A percentile compares a stretch with the other conserved stretches of the same genome.
These are phyloP conservation scores for Eurystomus gularis DNA, from an alignment of 2,113 vertebrate species.

Conservation along the genomic window DNA sequence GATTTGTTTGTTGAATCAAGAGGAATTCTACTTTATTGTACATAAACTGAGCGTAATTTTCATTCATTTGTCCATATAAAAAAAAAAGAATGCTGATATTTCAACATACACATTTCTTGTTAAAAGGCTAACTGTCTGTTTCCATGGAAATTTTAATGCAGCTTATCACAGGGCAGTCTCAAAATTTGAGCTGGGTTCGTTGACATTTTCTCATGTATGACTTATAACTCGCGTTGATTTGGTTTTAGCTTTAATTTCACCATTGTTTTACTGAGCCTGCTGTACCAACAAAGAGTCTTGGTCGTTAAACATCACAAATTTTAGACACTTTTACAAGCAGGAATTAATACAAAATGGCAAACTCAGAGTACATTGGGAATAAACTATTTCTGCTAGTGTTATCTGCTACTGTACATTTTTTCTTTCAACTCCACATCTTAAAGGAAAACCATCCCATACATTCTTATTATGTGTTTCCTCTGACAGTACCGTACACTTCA, in stretches of 20 bases:
- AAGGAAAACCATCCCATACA: neutral
- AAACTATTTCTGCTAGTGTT: neutral
- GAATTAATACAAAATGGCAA: neutral
- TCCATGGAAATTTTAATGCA: slow-evolving; percentile 39
- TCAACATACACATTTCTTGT: neutral
- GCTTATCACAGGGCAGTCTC: neutral
- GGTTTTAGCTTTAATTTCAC: neutral
- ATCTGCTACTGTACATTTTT: neutral
- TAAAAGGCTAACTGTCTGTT: slow-evolving; percentile 4
- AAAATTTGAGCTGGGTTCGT: neutral
- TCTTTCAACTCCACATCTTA: neutral
- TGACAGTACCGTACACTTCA: neutral
- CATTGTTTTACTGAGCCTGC: neutral
- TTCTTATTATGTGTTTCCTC: slow-evolving; percentile 17
- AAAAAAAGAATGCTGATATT: neutral
- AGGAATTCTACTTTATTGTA: neutral
- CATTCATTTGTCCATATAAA: neutral
- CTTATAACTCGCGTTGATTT: neutral
- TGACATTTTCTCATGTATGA: neutral
- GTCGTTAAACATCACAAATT: neutral
- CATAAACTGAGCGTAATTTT: neutral
- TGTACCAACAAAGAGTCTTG: neutral
- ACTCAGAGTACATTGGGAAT: neutral
- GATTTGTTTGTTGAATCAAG: neutral
- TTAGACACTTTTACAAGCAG: neutral